These are phyloP conservation scores for Drosophila serrata DNA, from an alignment of 1,140 invertebrate species.

Conservation along the genomic window DNA sequence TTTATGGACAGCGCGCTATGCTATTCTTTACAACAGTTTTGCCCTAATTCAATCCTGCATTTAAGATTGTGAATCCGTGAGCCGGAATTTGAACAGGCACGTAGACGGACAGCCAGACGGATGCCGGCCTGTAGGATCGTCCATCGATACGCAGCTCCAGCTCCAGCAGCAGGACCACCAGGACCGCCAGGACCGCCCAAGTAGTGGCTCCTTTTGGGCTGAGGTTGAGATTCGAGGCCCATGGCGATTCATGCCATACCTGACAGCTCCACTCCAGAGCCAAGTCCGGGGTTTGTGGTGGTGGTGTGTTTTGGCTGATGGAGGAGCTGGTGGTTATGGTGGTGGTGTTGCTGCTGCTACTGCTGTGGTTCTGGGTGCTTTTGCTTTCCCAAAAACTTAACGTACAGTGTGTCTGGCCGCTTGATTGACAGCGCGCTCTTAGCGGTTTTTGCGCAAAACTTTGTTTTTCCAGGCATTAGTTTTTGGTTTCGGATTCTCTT, in stretches of 20 bases:
- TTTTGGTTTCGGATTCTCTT: conserved; percentile 20
- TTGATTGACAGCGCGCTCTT: conserved; percentile 66
- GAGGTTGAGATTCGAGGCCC: conserved; percentile 2
- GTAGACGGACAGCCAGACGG: conserved; percentile 1
- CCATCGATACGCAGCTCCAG: conserved; percentile 6
- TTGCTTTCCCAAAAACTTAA: conserved; percentile 26
- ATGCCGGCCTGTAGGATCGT: background rate
- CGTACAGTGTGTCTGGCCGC: conserved; percentile 38
- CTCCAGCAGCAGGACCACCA: background rate
- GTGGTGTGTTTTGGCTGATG: conserved; percentile 10
- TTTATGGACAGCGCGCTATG: conserved; percentile 12
- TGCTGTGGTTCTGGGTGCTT: conserved; percentile 6
- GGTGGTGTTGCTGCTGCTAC: background rate
- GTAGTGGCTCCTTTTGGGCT: background rate
- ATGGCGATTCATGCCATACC: conserved; percentile 17
- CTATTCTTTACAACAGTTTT: conserved; percentile 17
- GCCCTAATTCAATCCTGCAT: conserved; percentile 14
- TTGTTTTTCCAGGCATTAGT: conserved; percentile 51
- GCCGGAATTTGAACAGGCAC: background rate
- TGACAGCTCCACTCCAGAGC: conserved; percentile 7
- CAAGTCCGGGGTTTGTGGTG: conserved; percentile 4
- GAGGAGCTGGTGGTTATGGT: background rate
- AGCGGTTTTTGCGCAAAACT: conserved; percentile 44
- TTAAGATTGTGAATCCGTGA: conserved; percentile 12
- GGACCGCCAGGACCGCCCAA: background rate